Conservation (phyloP, 2,888 invertebrate genomes). For the Heliothis peltigera region DNA sequence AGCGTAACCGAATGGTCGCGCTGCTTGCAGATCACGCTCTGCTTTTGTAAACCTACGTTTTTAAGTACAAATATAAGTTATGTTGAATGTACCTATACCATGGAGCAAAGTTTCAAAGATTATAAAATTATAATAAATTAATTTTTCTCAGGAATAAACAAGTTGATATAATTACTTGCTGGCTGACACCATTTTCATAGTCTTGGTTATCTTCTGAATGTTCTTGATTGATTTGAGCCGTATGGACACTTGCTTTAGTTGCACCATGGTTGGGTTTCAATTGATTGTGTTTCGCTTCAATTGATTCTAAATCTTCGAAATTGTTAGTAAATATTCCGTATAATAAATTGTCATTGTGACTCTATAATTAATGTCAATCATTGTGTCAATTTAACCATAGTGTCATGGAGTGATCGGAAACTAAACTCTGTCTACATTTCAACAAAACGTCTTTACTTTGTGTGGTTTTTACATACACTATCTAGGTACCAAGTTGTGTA, state of each 20-base stretch:
- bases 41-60: constrained; percentile 92
- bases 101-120: too few relatives aligned
- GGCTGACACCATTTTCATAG: constrained; percentile 95
- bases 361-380: constrained; percentile 11
- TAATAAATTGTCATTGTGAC: neutral
- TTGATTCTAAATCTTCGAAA: neutral
- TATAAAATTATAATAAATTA: neutral
- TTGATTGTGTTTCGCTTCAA: constrained; percentile 4
- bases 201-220: constrained; percentile 96
- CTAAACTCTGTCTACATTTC: constrained; percentile 4
- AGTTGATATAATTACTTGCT: constrained; percentile 83
- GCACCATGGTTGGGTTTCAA: constrained; percentile 89
- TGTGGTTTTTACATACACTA: too few relatives aligned
- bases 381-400: constrained; percentile 17
- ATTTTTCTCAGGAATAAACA: neutral
- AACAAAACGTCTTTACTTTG: neutral
- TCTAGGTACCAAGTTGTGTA: too few relatives aligned
- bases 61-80: too few relatives aligned
- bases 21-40: constrained; percentile 92
- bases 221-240: constrained; percentile 94
- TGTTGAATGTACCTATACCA: too few relatives aligned
- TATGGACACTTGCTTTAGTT: constrained; percentile 92
- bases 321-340: neutral
- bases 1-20: constrained; percentile 93
- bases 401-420: neutral